phyloP scores from a whole-genome alignment of 2,113 vertebrate species.

The Seriola quinqueradiata region DNA sequence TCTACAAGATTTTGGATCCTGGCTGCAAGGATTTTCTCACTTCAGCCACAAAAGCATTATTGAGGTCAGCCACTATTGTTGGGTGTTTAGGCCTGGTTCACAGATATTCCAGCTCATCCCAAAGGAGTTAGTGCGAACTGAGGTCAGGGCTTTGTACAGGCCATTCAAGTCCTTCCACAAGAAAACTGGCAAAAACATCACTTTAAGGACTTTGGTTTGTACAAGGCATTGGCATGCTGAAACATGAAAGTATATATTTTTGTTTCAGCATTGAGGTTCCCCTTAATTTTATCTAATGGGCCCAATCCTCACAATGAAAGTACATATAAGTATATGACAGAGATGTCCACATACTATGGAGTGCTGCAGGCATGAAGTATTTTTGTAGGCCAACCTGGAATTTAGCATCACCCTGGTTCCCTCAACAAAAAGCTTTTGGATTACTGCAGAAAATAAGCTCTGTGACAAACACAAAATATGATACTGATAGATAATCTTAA shows the following conservation, averaged over 20 bases:
- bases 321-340: background rate
- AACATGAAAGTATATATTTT: background rate
- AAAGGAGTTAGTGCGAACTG: background rate
- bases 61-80: background rate
- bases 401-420: too few species aligned
- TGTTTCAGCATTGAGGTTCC: background rate
- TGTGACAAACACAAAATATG: too few species aligned
- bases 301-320: background rate
- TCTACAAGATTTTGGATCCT: background rate
- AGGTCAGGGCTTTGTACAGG: background rate
- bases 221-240: background rate
- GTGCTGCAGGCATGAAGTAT: too few species aligned
- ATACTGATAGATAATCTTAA: too few species aligned
- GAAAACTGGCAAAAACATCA: background rate
- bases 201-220: background rate
- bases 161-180: background rate
- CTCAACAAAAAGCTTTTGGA: too few species aligned
- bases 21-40: background rate
- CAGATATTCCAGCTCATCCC: background rate
- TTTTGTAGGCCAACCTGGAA: too few species aligned
- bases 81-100: background rate
- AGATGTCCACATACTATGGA: slow-evolving; percentile 6
- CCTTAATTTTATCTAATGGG: background rate
- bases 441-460: too few species aligned
- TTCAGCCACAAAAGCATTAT: background rate